These are phyloP conservation scores for Percopsis omiscomaycus DNA, from an alignment of 2,797 vertebrate species.

Conservation along the genomic window DNA sequence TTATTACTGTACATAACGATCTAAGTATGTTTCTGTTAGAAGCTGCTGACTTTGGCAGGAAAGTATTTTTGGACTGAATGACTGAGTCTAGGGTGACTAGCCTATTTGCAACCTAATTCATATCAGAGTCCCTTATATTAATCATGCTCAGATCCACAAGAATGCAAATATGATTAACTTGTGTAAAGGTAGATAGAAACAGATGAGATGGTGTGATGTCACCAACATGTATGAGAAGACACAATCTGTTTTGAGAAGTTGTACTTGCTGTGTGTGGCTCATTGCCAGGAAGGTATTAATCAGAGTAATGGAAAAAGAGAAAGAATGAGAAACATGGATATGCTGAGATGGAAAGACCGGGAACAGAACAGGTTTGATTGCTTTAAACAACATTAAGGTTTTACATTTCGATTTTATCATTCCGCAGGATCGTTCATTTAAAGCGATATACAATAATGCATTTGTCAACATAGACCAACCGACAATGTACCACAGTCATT, in stretches of 20 bases:
- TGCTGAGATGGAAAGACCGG: constrained; percentile 41
- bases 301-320: constrained; percentile 30
- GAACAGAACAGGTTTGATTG: constrained; percentile 16
- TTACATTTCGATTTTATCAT: no score
- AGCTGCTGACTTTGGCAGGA: constrained; percentile 15
- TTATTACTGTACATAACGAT: constrained; percentile 22
- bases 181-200: constrained; percentile 51
- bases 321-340: constrained; percentile 13
- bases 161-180: constrained; percentile 51
- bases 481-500: no score
- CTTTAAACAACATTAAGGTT: no score
- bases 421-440: no score
- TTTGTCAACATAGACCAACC: no score
- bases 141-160: constrained; percentile 47
- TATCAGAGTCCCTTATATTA: constrained; percentile 42
- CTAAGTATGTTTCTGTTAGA: constrained; percentile 28
- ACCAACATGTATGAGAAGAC: constrained; percentile 40
- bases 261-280: constrained; percentile 40
- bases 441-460: no score
- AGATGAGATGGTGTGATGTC: constrained; percentile 56
- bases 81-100: constrained; percentile 51
- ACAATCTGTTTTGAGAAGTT: constrained; percentile 40
- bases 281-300: constrained; percentile 56
- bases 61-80: constrained; percentile 27
- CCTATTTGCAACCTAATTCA: constrained; percentile 56